phyloP scores from a whole-genome alignment of 2,888 invertebrate species.

The Idaea biselata region DNA sequence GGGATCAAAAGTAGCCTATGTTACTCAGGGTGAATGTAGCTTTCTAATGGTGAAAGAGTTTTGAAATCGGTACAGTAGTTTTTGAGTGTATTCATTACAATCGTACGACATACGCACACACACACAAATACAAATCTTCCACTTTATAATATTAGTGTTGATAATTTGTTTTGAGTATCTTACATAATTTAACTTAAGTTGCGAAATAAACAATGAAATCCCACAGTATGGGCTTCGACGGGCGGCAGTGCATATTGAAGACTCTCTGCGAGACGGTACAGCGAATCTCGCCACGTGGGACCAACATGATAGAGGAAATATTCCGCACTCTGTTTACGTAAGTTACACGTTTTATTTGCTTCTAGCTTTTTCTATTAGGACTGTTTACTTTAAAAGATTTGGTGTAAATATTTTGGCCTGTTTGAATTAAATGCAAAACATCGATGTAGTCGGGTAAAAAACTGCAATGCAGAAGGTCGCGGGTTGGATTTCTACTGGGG shows the following conservation, averaged over 20 bases:
- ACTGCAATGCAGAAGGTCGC: too few relatives aligned
- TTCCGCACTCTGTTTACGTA: constrained; percentile 84
- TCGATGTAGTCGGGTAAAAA: too few relatives aligned
- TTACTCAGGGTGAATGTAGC: too few relatives aligned
- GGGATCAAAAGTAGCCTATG: too few relatives aligned
- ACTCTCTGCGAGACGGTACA: constrained; percentile 85
- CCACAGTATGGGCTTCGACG: constrained; percentile 85
- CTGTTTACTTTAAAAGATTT: neutral
- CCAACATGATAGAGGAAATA: constrained; percentile 83
- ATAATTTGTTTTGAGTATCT: neutral
- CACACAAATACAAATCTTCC: too few relatives aligned
- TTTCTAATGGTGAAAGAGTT: too few relatives aligned
- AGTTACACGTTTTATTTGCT: constrained; percentile 33
- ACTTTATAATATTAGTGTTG: constrained; percentile 11
- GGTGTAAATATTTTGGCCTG: too few relatives aligned
- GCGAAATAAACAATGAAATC: neutral
- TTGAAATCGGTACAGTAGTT: too few relatives aligned
- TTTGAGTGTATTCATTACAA: too few relatives aligned
- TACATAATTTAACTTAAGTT: neutral
- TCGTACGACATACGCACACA: too few relatives aligned
- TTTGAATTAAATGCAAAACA: too few relatives aligned
- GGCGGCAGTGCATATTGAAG: constrained; percentile 83
- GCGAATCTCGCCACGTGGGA: constrained; percentile 75
- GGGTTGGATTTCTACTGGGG: too few relatives aligned
- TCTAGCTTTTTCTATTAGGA: neutral